Conservation (phyloP, 92 coral and sea anemone genomes). For the Actinostola sp. region DNA sequence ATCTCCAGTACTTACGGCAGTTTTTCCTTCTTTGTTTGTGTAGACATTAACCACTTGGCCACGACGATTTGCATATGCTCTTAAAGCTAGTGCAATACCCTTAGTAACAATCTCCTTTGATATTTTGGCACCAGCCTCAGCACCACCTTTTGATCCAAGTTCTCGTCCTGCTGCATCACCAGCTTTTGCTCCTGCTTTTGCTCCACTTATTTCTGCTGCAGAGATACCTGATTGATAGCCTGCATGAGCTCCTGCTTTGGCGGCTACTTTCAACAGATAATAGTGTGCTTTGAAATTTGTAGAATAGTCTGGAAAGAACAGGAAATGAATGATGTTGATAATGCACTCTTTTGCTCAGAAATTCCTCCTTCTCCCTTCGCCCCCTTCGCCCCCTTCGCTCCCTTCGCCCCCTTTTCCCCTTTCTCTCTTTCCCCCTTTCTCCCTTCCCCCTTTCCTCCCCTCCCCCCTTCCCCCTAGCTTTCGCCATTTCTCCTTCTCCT, state of each 20-base stretch:
- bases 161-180: conserved; percentile 55
- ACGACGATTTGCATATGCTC: conserved; percentile 1
- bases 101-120: conserved; percentile 28
- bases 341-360: no score
- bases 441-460: neutral
- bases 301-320: neutral
- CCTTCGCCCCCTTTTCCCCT: neutral
- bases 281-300: conserved; percentile 5
- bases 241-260: conserved; percentile 49
- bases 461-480: conserved; percentile 7
- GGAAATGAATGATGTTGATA: no score
- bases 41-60: conserved; percentile 6
- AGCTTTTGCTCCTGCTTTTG: conserved; percentile 66
- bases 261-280: conserved; percentile 33
- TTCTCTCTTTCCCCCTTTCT: neutral
- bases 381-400: neutral
- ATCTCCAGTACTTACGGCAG: neutral
- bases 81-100: conserved; percentile 45
- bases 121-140: conserved; percentile 41
- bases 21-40: neutral
- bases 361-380: no score
- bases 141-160: conserved; percentile 51
- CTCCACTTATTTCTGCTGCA: conserved; percentile 35
- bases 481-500: neutral
- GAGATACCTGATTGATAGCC: conserved; percentile 35